A percentile compares a stretch with the other conserved stretches of the same genome.
Conservation (phyloP, 2,888 invertebrate genomes). For the Lasioglossum vierecki region DNA sequence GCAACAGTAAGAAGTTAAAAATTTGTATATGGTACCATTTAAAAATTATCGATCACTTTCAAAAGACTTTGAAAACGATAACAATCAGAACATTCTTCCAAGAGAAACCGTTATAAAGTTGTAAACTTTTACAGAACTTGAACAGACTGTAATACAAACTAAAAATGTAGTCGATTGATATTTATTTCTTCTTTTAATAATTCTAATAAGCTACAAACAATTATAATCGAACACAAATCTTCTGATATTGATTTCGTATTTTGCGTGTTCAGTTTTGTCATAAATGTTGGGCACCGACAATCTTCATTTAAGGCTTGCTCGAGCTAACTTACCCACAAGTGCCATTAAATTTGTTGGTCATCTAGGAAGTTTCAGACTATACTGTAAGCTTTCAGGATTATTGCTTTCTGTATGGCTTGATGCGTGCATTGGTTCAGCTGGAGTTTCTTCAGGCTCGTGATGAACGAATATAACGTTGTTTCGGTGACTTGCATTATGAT, state of each 20-base stretch:
- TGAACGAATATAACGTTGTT: conserved; percentile 7
- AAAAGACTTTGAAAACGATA: too few relatives aligned
- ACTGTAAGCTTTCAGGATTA: conserved; percentile 1
- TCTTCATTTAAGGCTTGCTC: neutral
- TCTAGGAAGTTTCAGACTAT: neutral
- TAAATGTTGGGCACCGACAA: neutral
- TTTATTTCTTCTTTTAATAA: too few relatives aligned
- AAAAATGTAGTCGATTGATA: too few relatives aligned
- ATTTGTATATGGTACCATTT: too few relatives aligned
- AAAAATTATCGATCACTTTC: too few relatives aligned
- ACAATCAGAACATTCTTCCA: too few relatives aligned
- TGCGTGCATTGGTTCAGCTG: neutral
- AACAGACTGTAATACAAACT: too few relatives aligned
- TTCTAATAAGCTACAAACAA: neutral
- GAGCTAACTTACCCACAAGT: neutral
- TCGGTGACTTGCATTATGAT: conserved; percentile 6
- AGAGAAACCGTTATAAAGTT: too few relatives aligned
- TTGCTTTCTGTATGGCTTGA: conserved; percentile 12
- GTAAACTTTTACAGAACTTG: too few relatives aligned
- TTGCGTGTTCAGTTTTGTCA: neutral
- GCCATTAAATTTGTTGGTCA: conserved; percentile 12
- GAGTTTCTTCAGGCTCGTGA: neutral
- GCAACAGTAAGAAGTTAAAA: too few relatives aligned
- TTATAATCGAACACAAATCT: neutral
- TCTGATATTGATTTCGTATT: neutral